phyloP scores from a whole-genome alignment of 1,140 invertebrate genomes.

The Acromyrmex heyeri region DNA sequence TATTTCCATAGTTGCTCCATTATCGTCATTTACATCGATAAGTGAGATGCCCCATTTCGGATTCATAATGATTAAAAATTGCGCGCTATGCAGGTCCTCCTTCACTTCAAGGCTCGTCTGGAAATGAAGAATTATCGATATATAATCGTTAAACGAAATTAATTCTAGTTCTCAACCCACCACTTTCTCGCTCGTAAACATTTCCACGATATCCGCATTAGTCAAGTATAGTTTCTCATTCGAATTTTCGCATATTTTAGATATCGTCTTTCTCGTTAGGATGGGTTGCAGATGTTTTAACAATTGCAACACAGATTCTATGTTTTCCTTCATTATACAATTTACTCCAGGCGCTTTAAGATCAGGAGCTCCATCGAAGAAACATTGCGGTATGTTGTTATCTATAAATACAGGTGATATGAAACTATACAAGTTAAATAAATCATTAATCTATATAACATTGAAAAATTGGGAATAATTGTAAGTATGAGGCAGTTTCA shows the following conservation, averaged over 20 bases:
- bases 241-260: constrained; percentile 88
- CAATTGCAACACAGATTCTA: constrained; percentile 88
- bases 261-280: constrained; percentile 87
- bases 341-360: constrained; percentile 87
- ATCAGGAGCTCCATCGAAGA: constrained; percentile 81
- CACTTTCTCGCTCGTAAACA: constrained; percentile 79
- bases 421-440: constrained; percentile 27
- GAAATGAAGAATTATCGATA: constrained; percentile 68
- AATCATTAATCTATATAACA: neutral
- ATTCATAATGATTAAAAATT: constrained; percentile 90
- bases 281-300: constrained; percentile 88
- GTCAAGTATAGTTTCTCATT: constrained; percentile 86
- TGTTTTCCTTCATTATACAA: constrained; percentile 88
- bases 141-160: constrained; percentile 37
- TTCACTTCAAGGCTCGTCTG: constrained; percentile 85
- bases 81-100: constrained; percentile 89
- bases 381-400: constrained; percentile 88
- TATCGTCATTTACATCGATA: constrained; percentile 84
- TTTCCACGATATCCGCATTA: constrained; percentile 86
- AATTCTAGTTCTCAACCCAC: constrained; percentile 73
- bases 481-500: neutral
- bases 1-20: constrained; percentile 77
- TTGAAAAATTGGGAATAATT: neutral
- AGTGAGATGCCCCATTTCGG: constrained; percentile 90
- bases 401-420: constrained; percentile 81